Conservation (phyloP, 1,140 invertebrate genomes). For the Ruditapes philippinarum region DNA sequence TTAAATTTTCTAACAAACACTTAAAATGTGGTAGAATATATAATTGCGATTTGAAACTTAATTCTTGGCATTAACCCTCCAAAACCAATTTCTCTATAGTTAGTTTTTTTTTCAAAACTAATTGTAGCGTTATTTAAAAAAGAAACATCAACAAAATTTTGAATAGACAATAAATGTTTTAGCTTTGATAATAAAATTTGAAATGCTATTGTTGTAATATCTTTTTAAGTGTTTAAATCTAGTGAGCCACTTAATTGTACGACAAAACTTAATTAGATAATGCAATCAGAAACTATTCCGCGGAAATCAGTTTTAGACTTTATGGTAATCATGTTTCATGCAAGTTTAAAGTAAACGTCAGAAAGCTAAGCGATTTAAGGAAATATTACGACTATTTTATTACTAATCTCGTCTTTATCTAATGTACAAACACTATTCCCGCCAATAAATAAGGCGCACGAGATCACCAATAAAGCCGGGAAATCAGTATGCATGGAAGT, state of each 20-base stretch:
- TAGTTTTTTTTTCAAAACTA: no score
- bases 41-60: no score
- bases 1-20: no score
- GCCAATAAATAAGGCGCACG: conserved; percentile 46
- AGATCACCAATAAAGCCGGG: neutral
- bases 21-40: no score
- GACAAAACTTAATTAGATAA: conserved; percentile 49
- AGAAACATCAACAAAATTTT: neutral
- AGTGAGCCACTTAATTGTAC: conserved; percentile 21
- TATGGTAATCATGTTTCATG: conserved; percentile 50
- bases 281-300: conserved; percentile 38
- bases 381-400: conserved; percentile 49
- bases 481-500: neutral
- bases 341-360: conserved; percentile 24
- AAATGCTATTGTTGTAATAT: neutral
- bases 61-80: no score
- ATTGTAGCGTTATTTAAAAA: no score
- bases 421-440: conserved; percentile 58
- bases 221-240: neutral
- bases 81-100: no score
- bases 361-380: neutral
- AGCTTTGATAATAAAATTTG: conserved; percentile 18
- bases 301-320: conserved; percentile 53
- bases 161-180: conserved; percentile 18
- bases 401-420: conserved; percentile 39